Percentiles rank a stretch among this genome's conserved stretches.
Conservation (phyloP, 2,797 vertebrate species). For the Lepilemur septentrionalis region DNA sequence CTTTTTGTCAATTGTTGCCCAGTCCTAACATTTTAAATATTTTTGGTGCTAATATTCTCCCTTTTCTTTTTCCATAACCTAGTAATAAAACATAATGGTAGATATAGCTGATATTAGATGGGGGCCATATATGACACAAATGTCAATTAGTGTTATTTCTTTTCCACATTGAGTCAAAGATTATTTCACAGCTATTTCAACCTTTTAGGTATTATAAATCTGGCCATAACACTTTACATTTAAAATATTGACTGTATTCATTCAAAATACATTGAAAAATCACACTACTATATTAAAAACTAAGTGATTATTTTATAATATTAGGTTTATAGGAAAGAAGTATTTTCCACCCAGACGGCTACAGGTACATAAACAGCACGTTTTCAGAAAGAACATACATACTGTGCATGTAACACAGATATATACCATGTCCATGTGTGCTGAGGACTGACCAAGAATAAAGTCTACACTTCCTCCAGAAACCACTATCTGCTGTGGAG, state of each 20-base stretch:
- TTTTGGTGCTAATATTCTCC: constrained; percentile 6
- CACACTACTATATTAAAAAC: constrained; percentile 49
- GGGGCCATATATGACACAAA: background rate
- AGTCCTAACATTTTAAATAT: background rate
- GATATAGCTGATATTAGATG: background rate
- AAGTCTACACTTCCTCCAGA: background rate
- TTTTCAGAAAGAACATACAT: constrained; percentile 13
- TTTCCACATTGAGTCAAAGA: background rate
- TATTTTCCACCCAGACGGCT: background rate
- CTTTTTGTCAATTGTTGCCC: background rate
- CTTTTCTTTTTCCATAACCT: constrained; percentile 1
- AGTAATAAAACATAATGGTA: constrained; percentile 26
- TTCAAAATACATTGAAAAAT: constrained; percentile 38
- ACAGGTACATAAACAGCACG: background rate
- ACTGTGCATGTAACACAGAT: background rate
- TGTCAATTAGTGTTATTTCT: background rate
- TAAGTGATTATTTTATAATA: constrained; percentile 22
- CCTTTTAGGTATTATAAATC: constrained; percentile 7
- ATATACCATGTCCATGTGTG: background rate
- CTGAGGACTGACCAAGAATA: background rate
- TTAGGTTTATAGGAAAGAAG: constrained; percentile 19
- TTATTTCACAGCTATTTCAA: constrained; percentile 28
- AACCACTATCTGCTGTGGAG: background rate
- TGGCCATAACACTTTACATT: background rate
- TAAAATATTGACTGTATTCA: constrained; percentile 33